Base-by-base conservation (phyloP, 2,113 vertebrate species). In the Formicarius rufipectus region DNA sequence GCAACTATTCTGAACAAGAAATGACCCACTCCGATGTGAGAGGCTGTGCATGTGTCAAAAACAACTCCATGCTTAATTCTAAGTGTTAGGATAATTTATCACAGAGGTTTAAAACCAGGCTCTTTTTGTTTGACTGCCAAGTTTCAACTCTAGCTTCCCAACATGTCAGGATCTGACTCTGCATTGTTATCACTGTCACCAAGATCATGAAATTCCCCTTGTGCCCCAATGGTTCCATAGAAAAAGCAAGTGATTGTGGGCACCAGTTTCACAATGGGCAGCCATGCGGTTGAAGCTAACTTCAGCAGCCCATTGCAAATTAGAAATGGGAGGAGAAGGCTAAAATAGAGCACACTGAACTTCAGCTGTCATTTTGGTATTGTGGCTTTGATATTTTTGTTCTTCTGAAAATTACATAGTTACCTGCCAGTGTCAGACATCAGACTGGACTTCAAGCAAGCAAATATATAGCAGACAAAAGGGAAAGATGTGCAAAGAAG, bases 301-400 rank as follows among this genome's bases (percentile, higher is more conserved):
- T 95, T 71, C 84, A 82, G 91, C 77, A 89, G 56, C 68, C 52
- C 91, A 45, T 0, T 78, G 80, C 81, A 95, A 98, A 97, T 96
- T 89, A 95, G 83, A 94, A 79, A 83, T 27, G 60, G 69, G 91
- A 97, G 66, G 45, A 83, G 18, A 84, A 89, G 62, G 88, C 79
- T 88, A 92, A 97, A 97, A 97, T 89, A 95, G 78, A 68, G 49
- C 91, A 90, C 25, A 33, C 56, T 53, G 30, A 94, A 92, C 58
- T 82, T 67, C 67, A 77, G 71, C 83, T 95, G n/a, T 95, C 97
- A 97, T 97, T 97, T 90, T 83, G 94, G 96, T 80, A 59, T 60
- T 87, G 80, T 63, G 95, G 95, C 52, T 97, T 97, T 82, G 83
- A 68, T 94, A 91, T 95, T 95, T 97, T 77, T 28, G 73, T 66